Evolutionary conservation across 92 coral and sea anemone genomes (phyloP), one percentile per base, ranked within the genome.

Genomic region (Phenganax subtilis): DNA sequence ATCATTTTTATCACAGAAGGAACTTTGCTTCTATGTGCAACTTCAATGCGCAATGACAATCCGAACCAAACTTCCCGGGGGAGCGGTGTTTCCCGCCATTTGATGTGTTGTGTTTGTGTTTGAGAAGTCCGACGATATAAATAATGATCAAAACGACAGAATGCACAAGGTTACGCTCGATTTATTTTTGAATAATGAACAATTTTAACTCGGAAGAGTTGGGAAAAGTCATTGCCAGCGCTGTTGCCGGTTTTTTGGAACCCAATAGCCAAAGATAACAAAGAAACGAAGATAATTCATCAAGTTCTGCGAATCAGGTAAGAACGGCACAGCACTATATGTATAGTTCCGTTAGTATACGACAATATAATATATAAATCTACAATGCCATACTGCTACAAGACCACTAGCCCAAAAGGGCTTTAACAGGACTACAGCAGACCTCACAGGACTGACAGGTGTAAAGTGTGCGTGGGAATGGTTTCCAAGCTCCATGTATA

Each of bases 41-140:
- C 54, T 68, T 30, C 73, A 28, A 68, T 68, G 73, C 52, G 52
- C 73, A 28, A 68, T 68, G 54, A 16, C 70, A 64, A 64, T 25
- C 73, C 67, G 14, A 68, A 44, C 1, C 73, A 30, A 68, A 68
- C 73, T 68, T 68, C 73, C 73, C 20, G 73, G 73, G 73, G 73
- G 73, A 6, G 73, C n/a, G 73, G 54, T 4, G 14, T 3, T 68
- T 68, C 73, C 10, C 16, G n/a, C 53, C 31, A 30, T 27, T 66
- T 66, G 51, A 15, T 8, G 70, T 37, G 47, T 37, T 1, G n/a
- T n/a, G n/a, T n/a, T 37, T 37, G 47, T 37, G 4, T 37, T 37
- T 37, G 47, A 37, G 47, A 37, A 37, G 47, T 37, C 47, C 47
- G 47, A 4, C 4, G 47, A 37, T 37, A 64, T 64, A 28, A 10